phyloP scores from a whole-genome alignment of 30 jellyfish, hydroid and myxozoan genomes.

The Chrysaora quinquecirrha region DNA sequence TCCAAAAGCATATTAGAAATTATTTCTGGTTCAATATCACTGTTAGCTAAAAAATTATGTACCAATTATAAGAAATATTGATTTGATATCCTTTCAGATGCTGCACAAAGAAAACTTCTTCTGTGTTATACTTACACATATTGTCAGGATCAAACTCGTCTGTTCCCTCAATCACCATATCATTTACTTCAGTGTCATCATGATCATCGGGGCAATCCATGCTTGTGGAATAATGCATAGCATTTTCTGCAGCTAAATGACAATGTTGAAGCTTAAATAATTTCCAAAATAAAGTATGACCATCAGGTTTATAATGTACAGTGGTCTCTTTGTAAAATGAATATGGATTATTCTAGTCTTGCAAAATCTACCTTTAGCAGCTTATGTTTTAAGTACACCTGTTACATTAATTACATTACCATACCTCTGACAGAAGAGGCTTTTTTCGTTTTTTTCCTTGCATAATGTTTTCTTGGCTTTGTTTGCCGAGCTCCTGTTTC shows the following conservation, averaged over 20 bases:
- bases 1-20: constrained; percentile 11
- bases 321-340: not conserved
- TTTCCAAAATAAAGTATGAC: not conserved
- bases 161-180: not conserved
- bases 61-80: not conserved
- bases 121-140: not conserved
- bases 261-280: not conserved
- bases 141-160: not conserved
- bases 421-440: not conserved
- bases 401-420: not conserved
- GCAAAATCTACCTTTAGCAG: not conserved
- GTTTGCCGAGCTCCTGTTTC: not conserved
- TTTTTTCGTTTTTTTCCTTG: not conserved
- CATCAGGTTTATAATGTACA: not conserved
- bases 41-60: not conserved
- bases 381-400: not conserved
- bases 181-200: not conserved
- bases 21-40: not conserved
- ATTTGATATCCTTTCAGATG: not conserved
- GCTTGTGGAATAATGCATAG: not conserved
- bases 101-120: not conserved
- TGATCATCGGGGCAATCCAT: not conserved
- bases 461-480: not conserved
- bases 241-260: not conserved
- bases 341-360: not conserved